A percentile compares a stretch with the other conserved stretches of the same genome.
These are phyloP conservation scores for Parotia lawesii DNA, from an alignment of 2,113 vertebrate genomes.

Conservation along the genomic window DNA sequence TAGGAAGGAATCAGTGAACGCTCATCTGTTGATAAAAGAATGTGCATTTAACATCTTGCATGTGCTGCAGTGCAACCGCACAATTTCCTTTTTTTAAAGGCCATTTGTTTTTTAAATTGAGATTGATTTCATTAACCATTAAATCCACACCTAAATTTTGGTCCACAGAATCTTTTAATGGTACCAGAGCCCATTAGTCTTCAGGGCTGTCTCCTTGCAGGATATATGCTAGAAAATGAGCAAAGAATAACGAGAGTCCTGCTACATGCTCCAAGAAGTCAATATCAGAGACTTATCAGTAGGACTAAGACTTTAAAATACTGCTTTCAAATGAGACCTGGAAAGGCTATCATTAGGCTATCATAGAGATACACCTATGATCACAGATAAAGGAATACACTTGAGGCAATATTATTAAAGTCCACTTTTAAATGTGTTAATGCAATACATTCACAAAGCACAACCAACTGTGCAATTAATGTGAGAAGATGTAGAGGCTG, in stretches of 20 bases:
- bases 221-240: background rate
- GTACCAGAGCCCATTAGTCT: background rate
- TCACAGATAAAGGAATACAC: background rate
- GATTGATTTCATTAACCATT: background rate
- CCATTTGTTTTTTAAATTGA: background rate
- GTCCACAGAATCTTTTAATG: background rate
- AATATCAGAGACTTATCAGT: background rate
- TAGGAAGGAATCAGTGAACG: background rate
- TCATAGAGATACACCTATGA: background rate
- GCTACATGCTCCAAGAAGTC: background rate
- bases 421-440: background rate
- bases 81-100: background rate
- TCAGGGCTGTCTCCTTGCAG: background rate
- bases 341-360: background rate
- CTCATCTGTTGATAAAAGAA: background rate
- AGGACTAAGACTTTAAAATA: background rate
- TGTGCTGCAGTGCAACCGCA: background rate
- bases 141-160: background rate
- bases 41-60: background rate
- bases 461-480: background rate
- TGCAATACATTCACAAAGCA: background rate
- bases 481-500: background rate
- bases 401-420: background rate
- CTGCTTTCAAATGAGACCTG: background rate
- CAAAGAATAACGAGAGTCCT: fast-evolving